Evolutionary conservation across 1,140 invertebrate species (phyloP).

Genomic region (Drosophila baimaii): DNA sequence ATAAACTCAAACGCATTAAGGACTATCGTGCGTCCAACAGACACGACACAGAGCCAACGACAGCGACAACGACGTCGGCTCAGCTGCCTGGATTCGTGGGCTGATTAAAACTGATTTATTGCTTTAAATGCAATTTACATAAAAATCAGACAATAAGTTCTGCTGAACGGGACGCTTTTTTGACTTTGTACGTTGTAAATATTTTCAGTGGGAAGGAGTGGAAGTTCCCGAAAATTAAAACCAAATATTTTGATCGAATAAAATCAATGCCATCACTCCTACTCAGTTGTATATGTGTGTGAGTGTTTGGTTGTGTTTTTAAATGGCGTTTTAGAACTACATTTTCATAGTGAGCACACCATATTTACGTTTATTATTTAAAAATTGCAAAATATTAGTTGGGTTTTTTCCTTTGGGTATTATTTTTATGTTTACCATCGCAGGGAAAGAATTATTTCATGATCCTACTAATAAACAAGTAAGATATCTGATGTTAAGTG

Average conservation of each 20-base stretch:
- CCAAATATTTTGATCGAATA: constrained; percentile 2
- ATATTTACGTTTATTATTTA: neutral
- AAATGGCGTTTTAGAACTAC: neutral
- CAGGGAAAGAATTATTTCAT: too few species aligned
- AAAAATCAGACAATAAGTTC: constrained; percentile 66
- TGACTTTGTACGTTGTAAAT: constrained; percentile 15
- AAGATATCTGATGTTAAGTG: too few species aligned
- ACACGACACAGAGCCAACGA: constrained; percentile 27
- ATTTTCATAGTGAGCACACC: neutral
- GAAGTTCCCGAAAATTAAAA: neutral
- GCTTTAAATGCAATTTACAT: constrained; percentile 82
- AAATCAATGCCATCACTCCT: neutral
- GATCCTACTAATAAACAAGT: too few species aligned
- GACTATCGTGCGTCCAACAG: constrained; percentile 36
- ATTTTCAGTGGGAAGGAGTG: constrained; percentile 20
- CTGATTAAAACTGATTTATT: constrained; percentile 83
- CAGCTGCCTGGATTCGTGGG: constrained; percentile 67
- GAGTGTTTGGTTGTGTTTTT: neutral
- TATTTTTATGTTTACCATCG: too few species aligned
- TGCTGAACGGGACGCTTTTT: constrained; percentile 36
- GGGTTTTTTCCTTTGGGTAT: too few species aligned
- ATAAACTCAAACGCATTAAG: constrained; percentile 29
- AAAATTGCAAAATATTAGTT: too few species aligned
- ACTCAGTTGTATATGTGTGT: neutral
- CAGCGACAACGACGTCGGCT: constrained; percentile 45